Evolutionary conservation across 2,113 vertebrate species (phyloP), one percentile per base, ranked within the genome.

Genomic region (Peromyscus maniculatus): DNA sequence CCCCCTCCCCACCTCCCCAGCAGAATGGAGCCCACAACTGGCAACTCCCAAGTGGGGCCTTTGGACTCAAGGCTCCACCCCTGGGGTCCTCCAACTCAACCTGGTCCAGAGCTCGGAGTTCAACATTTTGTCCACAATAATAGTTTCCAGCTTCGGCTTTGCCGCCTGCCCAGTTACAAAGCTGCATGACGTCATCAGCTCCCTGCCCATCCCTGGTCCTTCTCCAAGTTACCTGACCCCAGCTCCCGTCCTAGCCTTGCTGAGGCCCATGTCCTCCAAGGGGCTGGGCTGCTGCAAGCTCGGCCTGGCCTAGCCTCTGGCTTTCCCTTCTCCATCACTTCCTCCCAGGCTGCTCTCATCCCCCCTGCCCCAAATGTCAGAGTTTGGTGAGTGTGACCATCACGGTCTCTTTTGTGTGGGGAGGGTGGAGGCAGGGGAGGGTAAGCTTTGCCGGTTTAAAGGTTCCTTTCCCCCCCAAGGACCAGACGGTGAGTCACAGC

Each of bases 101-200:
- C 52, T 17, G 75, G 67, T 7, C 66, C 49, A 49, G 19, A 39
- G 7, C 67, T 8, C 74, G 4, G 28, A 91, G 31, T 3, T 2
- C 16, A 17, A n/a, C 5, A 9, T 31, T 43, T 13, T 46, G 67
- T 71, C 49, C 2, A 1, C 28, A 69, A 33, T 26, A n/a, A 80
- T 55, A 31, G n/a, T 36, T 52, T 84, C 77, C 67, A 67, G 39
- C 43, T 4, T 0, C 28, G 52, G 3, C 28, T 19, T 52, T 39
- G 3, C 59, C 43, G 17, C 17, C 87, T 62, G 33, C 49, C 46
- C 19, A 10, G 43, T n/a, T 2, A 1, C 3, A 1, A 36, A n/a
- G 1, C 0, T 7, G 19, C 10, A 5, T 33, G 67, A 6, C 15
- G 3, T n/a, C 5, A 2, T 1, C 28, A 26, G 28, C 83, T 64